These are phyloP conservation scores for Macrochelys suwanniensis DNA, from an alignment of 2,797 vertebrate genomes.

Conservation along the genomic window DNA sequence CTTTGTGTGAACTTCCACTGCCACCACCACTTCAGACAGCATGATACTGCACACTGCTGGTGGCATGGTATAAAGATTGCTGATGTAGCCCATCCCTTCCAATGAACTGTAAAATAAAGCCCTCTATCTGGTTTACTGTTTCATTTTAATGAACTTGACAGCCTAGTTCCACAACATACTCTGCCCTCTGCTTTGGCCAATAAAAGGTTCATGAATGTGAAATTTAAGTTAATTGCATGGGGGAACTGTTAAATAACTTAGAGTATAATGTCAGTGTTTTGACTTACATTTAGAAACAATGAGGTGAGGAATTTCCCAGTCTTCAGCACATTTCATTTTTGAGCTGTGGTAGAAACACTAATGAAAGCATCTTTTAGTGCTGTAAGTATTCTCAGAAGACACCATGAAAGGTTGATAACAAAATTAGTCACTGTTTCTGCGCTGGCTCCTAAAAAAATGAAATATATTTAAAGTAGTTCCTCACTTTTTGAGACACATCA, in stretches of 20 bases:
- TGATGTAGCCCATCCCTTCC: constrained; percentile 5
- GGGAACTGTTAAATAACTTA: neutral
- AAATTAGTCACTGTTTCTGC: constrained; percentile 2
- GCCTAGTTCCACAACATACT: neutral
- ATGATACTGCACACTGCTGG: neutral
- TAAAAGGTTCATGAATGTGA: constrained; percentile 28
- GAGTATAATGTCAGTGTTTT: constrained; percentile 11
- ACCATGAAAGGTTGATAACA: neutral
- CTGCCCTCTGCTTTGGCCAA: constrained; percentile 10
- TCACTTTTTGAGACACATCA: neutral
- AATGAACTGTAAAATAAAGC: constrained; percentile 29
- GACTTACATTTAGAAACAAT: constrained; percentile 24
- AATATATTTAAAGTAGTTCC: neutral
- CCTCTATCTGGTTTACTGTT: neutral
- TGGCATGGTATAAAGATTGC: neutral
- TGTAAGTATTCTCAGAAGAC: constrained; percentile 17
- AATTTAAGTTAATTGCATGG: constrained; percentile 28
- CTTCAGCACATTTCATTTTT: neutral
- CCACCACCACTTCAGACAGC: neutral
- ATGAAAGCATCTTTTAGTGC: constrained; percentile 6
- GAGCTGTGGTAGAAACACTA: neutral
- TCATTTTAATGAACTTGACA: constrained; percentile 29
- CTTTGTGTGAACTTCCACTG: neutral
- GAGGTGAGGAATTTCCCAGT: neutral
- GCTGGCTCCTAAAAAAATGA: constrained; percentile 40